Evolutionary conservation across 2,888 invertebrate genomes (phyloP).

Genomic region (Acrobasis consociella): DNA sequence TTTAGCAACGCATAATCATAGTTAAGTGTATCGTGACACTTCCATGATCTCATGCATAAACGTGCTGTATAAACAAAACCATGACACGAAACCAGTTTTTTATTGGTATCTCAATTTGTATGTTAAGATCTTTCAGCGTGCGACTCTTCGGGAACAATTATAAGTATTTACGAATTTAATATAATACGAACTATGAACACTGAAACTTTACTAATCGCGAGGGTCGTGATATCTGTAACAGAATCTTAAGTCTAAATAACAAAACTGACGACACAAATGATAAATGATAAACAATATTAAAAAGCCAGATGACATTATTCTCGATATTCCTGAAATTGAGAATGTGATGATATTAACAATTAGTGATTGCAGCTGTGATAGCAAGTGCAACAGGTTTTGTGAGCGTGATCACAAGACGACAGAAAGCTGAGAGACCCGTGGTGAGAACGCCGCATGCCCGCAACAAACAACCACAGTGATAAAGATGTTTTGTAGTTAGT

Average conservation of each 20-base stretch:
- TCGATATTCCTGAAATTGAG: neutral
- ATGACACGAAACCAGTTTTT: too few species aligned
- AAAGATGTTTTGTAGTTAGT: neutral
- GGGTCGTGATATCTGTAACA: neutral
- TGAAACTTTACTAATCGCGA: neutral
- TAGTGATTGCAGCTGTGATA: constrained; percentile 19
- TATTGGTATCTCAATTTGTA: too few species aligned
- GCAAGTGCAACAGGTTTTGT: constrained; percentile 3
- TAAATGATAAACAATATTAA: constrained; percentile 7
- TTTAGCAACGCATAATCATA: too few species aligned
- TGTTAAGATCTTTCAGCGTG: too few species aligned
- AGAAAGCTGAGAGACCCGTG: neutral
- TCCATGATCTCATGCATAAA: too few species aligned
- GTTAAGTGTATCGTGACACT: too few species aligned
- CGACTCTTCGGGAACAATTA: too few species aligned
- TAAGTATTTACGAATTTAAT: too few species aligned
- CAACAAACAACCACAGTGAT: neutral
- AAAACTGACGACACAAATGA: neutral
- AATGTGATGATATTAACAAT: constrained; percentile 7
- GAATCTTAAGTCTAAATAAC: neutral
- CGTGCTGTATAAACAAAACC: too few species aligned
- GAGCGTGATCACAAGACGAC: constrained; percentile 8
- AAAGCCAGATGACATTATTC: constrained; percentile 2
- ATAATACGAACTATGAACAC: too few species aligned
- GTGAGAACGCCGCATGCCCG: neutral